Conservation (phyloP, 2,113 vertebrate species). For the Rostratula benghalensis region DNA sequence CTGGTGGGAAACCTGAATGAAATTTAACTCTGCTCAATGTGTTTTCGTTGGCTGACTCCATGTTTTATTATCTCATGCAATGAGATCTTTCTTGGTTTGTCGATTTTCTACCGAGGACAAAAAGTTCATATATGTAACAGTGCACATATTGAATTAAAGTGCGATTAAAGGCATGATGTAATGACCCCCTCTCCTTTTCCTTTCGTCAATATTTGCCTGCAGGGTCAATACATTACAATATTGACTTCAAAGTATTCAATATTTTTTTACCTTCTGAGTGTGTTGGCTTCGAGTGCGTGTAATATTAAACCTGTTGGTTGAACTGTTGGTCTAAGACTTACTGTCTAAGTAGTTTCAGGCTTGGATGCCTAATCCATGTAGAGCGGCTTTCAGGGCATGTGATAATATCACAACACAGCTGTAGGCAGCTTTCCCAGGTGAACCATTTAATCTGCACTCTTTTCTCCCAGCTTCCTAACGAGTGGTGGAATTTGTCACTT, state of each 20-base stretch:
- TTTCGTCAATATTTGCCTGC: constrained; percentile 77
- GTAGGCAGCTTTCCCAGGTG: constrained; percentile 31
- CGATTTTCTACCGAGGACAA: constrained; percentile 73
- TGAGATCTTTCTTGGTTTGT: constrained; percentile 80
- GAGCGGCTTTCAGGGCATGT: constrained; percentile 49
- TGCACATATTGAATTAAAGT: constrained; percentile 68
- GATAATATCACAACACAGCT: constrained; percentile 52
- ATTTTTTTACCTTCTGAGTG: constrained; percentile 67
- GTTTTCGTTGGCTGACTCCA: constrained; percentile 75
- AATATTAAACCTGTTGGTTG: constrained; percentile 60
- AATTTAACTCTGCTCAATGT: constrained; percentile 56
- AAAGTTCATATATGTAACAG: constrained; percentile 79
- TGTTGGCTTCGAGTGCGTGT: constrained; percentile 55
- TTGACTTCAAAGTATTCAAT: constrained; percentile 72
- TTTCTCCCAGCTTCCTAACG: constrained; percentile 14
- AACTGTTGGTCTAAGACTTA: constrained; percentile 60
- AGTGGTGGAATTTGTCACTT: constrained; percentile 10
- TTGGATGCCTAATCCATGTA: constrained; percentile 31
- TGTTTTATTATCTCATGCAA: constrained; percentile 79
- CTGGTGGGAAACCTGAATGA: constrained; percentile 74
- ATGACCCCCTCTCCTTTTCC: constrained; percentile 72
- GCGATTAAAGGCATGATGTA: constrained; percentile 69
- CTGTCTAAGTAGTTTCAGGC: constrained; percentile 42
- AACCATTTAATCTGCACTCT: constrained; percentile 9
- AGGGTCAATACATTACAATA: constrained; percentile 66